Evolutionary conservation across 2,888 invertebrate genomes (phyloP).

Genomic region (Eupithecia abbreviata): DNA sequence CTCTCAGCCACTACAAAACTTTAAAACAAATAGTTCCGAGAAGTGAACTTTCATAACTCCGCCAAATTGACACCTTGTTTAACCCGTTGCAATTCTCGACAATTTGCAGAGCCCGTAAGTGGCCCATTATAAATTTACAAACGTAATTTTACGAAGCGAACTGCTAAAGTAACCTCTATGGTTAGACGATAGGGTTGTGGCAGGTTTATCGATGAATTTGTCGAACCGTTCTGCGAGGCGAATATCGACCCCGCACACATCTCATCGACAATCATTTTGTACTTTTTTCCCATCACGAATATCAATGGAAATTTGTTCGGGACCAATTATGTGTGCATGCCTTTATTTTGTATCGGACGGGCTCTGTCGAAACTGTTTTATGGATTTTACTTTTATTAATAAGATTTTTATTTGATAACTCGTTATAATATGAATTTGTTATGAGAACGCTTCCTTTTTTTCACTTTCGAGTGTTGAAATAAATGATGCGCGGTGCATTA

Average conservation of each 20-base stretch:
- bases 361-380: conserved; percentile 60
- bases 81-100: conserved; percentile 77
- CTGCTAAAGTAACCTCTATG: conserved; percentile 48
- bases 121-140: conserved; percentile 77
- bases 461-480: conserved; percentile 37
- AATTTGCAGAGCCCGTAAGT: conserved; percentile 81
- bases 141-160: conserved; percentile 36
- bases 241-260: conserved; percentile 74
- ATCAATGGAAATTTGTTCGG: conserved; percentile 82
- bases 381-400: conserved; percentile 55
- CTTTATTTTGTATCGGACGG: conserved; percentile 70
- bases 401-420: conserved; percentile 51
- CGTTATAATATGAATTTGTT: conserved; percentile 44
- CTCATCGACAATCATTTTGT: conserved; percentile 78
- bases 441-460: conserved; percentile 41
- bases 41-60: conserved; percentile 81
- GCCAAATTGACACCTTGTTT: conserved; percentile 83
- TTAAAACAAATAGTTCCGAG: conserved; percentile 82
- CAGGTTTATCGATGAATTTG: conserved; percentile 47
- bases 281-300: conserved; percentile 82
- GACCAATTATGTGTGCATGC: conserved; percentile 77
- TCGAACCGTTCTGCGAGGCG: conserved; percentile 61
- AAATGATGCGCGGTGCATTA: conserved; percentile 35
- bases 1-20: conserved; percentile 59
- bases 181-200: conserved; percentile 23